Conservation (phyloP, 2,888 invertebrate genomes). For the Chouioia cunea region DNA sequence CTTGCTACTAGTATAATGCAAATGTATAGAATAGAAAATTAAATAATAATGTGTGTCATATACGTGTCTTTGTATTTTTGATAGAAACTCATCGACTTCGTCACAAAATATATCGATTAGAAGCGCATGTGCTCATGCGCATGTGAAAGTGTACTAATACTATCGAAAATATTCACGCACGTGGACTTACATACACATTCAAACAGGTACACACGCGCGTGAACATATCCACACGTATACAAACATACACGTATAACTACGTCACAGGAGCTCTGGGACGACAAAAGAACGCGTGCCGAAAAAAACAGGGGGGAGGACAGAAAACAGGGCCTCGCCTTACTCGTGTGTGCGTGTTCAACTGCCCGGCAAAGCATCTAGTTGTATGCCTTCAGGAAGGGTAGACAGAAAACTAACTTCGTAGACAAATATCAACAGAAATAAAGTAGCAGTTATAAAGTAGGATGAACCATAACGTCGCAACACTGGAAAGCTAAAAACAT, state of each 20-base stretch:
- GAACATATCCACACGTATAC: too few species aligned
- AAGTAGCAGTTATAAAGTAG: too few species aligned
- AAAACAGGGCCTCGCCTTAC: slow-evolving; percentile 29
- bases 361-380: slow-evolving; percentile 13
- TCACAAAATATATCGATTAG: slow-evolving; percentile 4
- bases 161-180: slow-evolving; percentile 13
- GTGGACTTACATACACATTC: neutral
- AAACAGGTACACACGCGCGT: too few species aligned
- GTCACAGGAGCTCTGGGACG: too few species aligned
- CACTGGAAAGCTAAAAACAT: slow-evolving; percentile 40
- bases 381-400: slow-evolving; percentile 42
- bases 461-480: too few species aligned
- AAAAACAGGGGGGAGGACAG: slow-evolving; percentile 33
- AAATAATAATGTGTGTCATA: too few species aligned
- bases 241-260: neutral
- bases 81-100: neutral
- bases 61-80: too few species aligned
- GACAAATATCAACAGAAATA: too few species aligned
- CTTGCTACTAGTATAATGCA: too few species aligned
- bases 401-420: slow-evolving; percentile 7
- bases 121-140: neutral
- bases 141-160: neutral
- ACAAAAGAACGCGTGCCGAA: slow-evolving; percentile 12
- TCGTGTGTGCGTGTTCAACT: slow-evolving; percentile 39
- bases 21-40: too few species aligned